Evolutionary conservation across 2,888 invertebrate genomes (phyloP), one percentile per base, ranked within the genome.

Genomic region (Erpobdella octoculata): DNA sequence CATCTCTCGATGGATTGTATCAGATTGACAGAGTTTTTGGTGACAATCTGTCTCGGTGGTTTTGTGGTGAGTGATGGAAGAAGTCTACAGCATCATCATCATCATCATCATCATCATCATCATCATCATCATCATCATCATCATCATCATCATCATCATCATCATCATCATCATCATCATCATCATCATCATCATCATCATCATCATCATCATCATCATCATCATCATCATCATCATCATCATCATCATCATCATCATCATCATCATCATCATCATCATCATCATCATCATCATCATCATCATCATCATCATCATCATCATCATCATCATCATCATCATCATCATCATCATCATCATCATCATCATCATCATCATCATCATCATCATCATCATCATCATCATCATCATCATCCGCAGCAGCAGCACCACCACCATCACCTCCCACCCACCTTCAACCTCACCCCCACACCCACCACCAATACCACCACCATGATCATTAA

Each of bases 41-140:
- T 31, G 31, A 62, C 35, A 28, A 31, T 9, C 12, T 33, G 35
- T 31, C 31, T 33, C 31, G 33, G 15, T 33, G 35, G 62, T 28
- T 62, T 62, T 62, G 62, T 21, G 62, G 62, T 62, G 62, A 31
- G 62, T 62, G 31, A 53, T 28, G 41, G 41, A 41, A 12, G 41
- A 41, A 18, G 41, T 12, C 18, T 9, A 41, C 41, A 41, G 18
- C 41, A 18, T 12, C 41, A 18, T 12, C 9, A 25, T 18, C 46
- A n/a, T 41, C 12, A 41, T 41, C 46, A 41, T 41, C 46, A 41
- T 41, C 46, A n/a, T 41, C 46, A 41, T 41, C 46, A n/a, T 41
- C 46, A 41, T 41, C 46, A 41, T 41, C 46, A 41, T 41, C 46
- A 41, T 41, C 46, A n/a, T 41, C n/a, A 41, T 41, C n/a, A 12